Base-by-base conservation (phyloP, 1,140 invertebrate species). In the Agrilus planipennis region DNA sequence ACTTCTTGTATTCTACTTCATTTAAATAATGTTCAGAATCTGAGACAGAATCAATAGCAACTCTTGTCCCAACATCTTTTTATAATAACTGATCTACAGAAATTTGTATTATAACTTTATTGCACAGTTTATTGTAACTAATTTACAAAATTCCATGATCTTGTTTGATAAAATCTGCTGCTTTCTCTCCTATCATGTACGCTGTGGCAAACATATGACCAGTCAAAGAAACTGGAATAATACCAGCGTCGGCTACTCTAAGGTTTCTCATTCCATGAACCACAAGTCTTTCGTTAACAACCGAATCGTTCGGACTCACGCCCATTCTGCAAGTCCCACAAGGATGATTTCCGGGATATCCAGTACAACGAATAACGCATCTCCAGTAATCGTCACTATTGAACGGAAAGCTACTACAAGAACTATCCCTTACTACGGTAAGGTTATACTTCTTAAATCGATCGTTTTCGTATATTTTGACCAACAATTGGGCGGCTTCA, bases 271-370 rank as follows among this genome's bases (percentile, higher is more conserved):
- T 34, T 2, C 64, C 66, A 27, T 57, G 36, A 4, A 69, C 64
- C 28, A 39, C 50, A 3, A 66, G 46, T 38, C 20, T 14, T 4
- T 50, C 34, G 51, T 73, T 67, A 22, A 70, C 60, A 18, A 71
- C 67, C 0, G 70, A 56, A 5, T 18, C 36, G 0, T 44, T 37
- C 0, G 28, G 18, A 15, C 21, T 15, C 4, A 54, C 47, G 0
- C 75, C 75, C 75, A 78, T 77, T 52, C 68, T 72, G 39, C 69
- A 73, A 1, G 67, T 69, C 0, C 74, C 72, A 0, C 54, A 52
- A 45, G 75, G 72, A 54, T 76, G 73, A 45, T 69, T 70, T 28
- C 70, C 61, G 0, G 69, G 67, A 12, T 60, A 56, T 1, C 65
- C 63, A 20, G 67, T 29, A n/a, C 57, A 56, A 22, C 53, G 58